Evolutionary conservation across 2,888 invertebrate genomes (phyloP).

Genomic region (Leptogaster cylindrica): DNA sequence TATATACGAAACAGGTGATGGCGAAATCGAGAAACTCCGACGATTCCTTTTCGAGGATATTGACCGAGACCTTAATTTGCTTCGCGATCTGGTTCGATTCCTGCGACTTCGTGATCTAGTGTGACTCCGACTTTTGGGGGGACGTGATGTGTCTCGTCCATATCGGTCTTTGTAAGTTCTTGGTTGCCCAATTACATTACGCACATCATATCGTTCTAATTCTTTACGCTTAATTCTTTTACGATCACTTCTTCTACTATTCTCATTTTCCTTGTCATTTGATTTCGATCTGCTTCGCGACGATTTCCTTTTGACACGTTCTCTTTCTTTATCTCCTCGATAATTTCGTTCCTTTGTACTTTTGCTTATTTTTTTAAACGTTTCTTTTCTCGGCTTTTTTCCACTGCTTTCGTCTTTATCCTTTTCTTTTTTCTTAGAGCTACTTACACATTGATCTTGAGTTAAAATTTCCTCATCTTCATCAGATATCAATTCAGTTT

Average conservation of each 20-base stretch:
- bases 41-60: conserved; percentile 46
- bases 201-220: conserved; percentile 81
- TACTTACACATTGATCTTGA: conserved; percentile 61
- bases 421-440: conserved; percentile 57
- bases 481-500: conserved; percentile 78
- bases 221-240: conserved; percentile 71
- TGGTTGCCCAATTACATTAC: conserved; percentile 73
- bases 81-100: conserved; percentile 50
- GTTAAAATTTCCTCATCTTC: conserved; percentile 72
- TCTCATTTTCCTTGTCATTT: conserved; percentile 58
- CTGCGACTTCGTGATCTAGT: conserved; percentile 52
- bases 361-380: conserved; percentile 83
- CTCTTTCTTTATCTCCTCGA: conserved; percentile 68
- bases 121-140: conserved; percentile 58
- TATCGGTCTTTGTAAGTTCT: conserved; percentile 75
- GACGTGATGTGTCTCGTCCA: conserved; percentile 72
- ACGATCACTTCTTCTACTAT: neutral
- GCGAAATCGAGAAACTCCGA: conserved; percentile 48
- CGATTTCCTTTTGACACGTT: conserved; percentile 40
- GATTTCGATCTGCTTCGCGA: conserved; percentile 54
- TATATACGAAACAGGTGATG: conserved; percentile 48
- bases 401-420: conserved; percentile 51
- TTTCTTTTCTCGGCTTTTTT: conserved; percentile 64
- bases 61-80: conserved; percentile 56
- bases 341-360: conserved; percentile 80